These are phyloP conservation scores for Rhinoptilus africanus DNA, from an alignment of 2,113 vertebrate genomes.

Conservation along the genomic window DNA sequence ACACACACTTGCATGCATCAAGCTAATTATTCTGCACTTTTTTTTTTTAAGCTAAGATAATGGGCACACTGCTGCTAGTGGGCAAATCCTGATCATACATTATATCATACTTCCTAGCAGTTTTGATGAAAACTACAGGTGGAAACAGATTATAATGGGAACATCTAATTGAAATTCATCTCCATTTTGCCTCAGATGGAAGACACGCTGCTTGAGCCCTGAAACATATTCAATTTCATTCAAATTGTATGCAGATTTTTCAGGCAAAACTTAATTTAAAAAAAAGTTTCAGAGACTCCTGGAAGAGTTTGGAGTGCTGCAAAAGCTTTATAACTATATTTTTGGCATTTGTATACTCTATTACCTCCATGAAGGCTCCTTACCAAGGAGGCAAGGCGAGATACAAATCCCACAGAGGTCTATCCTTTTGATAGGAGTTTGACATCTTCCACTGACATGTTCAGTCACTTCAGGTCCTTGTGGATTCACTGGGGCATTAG, in stretches of 20 bases:
- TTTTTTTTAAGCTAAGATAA: constrained; percentile 54
- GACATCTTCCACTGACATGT: not conserved
- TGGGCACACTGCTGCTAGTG: constrained; percentile 59
- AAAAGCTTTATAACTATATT: constrained; percentile 6
- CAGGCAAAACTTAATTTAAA: constrained; percentile 59
- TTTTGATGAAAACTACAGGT: constrained; percentile 78
- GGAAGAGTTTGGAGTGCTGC: not conserved
- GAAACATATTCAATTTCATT: constrained; percentile 74
- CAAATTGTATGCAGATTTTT: constrained; percentile 75
- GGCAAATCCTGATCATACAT: constrained; percentile 64
- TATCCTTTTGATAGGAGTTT: not conserved
- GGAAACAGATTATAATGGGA: constrained; percentile 73
- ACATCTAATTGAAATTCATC: constrained; percentile 78
- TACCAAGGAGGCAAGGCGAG: not conserved
- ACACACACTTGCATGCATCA: not conserved
- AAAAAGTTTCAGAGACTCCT: constrained; percentile 25
- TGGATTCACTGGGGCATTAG: not conserved
- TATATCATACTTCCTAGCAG: constrained; percentile 61
- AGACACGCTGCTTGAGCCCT: constrained; percentile 73
- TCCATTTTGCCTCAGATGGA: constrained; percentile 72
- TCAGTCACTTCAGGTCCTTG: constrained; percentile 1
- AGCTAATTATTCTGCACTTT: constrained; percentile 65
- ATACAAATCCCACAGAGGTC: not conserved
- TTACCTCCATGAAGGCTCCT: not conserved
- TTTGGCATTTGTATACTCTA: not conserved